Evolutionary conservation across 1,140 invertebrate species (phyloP).

Genomic region (Yoshiicerus persimilis): DNA sequence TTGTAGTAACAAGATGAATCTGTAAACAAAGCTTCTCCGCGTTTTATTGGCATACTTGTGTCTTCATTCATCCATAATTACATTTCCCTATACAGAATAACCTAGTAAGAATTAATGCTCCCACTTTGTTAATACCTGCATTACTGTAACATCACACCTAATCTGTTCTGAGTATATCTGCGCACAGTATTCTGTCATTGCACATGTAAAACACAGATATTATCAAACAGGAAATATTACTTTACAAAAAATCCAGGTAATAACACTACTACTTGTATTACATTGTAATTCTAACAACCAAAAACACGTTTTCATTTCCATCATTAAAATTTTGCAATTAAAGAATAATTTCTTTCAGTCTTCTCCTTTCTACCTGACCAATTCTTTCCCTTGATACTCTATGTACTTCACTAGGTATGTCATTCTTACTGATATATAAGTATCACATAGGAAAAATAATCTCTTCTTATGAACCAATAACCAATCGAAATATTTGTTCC

Average conservation of each 20-base stretch:
- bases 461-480: no score
- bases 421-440: no score
- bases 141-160: not conserved
- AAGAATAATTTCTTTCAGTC: not conserved
- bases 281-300: not conserved
- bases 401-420: no score
- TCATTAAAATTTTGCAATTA: conserved; percentile 11
- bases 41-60: conserved; percentile 10
- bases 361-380: not conserved
- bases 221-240: conserved; percentile 11
- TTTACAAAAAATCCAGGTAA: not conserved
- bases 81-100: not conserved
- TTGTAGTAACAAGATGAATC: not conserved
- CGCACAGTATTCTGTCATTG: not conserved
- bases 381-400: no score
- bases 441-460: no score
- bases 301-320: conserved; percentile 10
- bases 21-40: not conserved
- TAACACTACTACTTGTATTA: conserved; percentile 7
- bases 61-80: not conserved
- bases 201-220: not conserved
- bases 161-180: not conserved
- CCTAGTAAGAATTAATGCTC: not conserved
- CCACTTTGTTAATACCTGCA: not conserved
- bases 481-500: no score